Percentiles rank a stretch among this genome's conserved stretches.
Evolutionary conservation across 2,797 vertebrate genomes (phyloP).

Genomic region (Nannoperca obscura): DNA sequence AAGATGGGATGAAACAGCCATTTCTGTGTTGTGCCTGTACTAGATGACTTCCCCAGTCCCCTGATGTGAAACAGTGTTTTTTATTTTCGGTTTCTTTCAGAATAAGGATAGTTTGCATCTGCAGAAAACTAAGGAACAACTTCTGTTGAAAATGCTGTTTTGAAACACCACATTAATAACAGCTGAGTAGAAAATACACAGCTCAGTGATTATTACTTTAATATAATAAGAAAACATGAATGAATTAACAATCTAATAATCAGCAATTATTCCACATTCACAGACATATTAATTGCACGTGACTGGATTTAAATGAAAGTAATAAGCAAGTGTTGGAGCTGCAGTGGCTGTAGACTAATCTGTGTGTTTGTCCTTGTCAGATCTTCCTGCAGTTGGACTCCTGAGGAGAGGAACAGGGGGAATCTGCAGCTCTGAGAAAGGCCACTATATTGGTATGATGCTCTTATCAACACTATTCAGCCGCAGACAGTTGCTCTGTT

Average conservation of each 20-base stretch:
- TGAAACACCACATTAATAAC: background rate
- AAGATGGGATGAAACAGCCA: background rate
- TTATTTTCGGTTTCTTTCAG: constrained; percentile 4
- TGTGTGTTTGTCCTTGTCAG: constrained; percentile 39
- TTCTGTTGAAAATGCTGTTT: background rate
- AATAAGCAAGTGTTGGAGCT: constrained; percentile 22
- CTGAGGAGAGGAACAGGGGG: constrained; percentile 61
- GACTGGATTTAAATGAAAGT: constrained; percentile 22
- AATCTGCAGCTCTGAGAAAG: constrained; percentile 65
- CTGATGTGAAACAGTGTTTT: background rate
- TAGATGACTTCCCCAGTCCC: constrained; percentile 1
- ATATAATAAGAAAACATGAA: background rate
- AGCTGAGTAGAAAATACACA: background rate
- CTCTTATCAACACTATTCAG: constrained; percentile 76
- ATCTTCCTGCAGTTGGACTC: constrained; percentile 45
- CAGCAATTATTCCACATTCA: background rate
- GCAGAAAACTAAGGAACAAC: background rate
- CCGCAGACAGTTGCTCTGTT: constrained; percentile 63
- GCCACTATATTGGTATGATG: constrained; percentile 77
- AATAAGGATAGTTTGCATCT: background rate
- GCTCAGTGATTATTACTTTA: constrained; percentile 3
- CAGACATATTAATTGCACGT: background rate
- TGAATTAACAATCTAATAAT: constrained; percentile 28
- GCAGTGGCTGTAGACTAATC: constrained; percentile 40
- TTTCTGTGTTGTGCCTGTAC: background rate